Percentiles rank a stretch among this genome's conserved stretches.
phyloP scores from a whole-genome alignment of 1,140 invertebrate genomes.

The Listronotus bonariensis region DNA sequence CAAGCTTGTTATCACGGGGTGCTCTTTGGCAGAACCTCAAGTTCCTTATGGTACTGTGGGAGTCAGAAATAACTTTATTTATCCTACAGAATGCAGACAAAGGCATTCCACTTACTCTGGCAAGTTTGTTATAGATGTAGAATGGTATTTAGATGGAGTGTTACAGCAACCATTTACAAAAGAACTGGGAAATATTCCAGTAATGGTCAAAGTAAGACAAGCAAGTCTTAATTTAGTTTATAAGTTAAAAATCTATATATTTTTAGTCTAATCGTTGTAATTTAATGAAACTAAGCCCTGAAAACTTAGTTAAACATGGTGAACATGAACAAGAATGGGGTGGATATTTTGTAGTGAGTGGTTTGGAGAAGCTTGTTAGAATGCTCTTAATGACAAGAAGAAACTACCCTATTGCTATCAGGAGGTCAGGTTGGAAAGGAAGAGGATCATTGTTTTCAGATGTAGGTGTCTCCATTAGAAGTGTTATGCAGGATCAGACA shows the following conservation, averaged over 20 bases:
- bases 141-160: constrained; percentile 71
- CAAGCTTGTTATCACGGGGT: constrained; percentile 67
- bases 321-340: constrained; percentile 96
- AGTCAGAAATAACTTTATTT: constrained; percentile 65
- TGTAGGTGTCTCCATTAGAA: constrained; percentile 79
- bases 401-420: constrained; percentile 87
- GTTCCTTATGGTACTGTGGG: constrained; percentile 69
- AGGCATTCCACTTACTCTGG: constrained; percentile 79
- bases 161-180: constrained; percentile 68
- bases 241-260: constrained; percentile 13
- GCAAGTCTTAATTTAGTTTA: no score
- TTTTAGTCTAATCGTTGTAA: constrained; percentile 86
- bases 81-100: constrained; percentile 83
- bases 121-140: constrained; percentile 67
- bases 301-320: constrained; percentile 75
- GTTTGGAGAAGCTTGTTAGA: constrained; percentile 85
- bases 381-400: constrained; percentile 83
- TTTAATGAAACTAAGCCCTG: constrained; percentile 73
- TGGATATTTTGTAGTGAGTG: constrained; percentile 92
- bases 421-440: constrained; percentile 80
- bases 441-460: constrained; percentile 87
- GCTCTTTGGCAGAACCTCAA: constrained; percentile 65
- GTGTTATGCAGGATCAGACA: constrained; percentile 81
- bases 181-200: constrained; percentile 80
- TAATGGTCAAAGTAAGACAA: constrained; percentile 83